Evolutionary conservation across 2,888 invertebrate species (phyloP).

Genomic region (Drosophila recens): DNA sequence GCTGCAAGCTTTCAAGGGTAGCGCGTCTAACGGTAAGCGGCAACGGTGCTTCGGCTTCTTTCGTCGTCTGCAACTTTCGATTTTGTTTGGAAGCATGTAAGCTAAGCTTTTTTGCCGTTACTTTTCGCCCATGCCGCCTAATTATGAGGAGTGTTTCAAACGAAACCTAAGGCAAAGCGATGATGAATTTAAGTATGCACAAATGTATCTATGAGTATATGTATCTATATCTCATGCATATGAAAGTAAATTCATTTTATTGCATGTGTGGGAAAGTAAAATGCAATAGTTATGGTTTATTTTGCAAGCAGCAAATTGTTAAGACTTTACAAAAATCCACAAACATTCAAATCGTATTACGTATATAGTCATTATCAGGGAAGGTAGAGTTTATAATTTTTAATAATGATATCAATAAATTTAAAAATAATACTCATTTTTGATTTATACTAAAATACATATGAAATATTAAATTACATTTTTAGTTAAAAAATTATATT

Average conservation of each 20-base stretch:
- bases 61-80: slow-evolving; percentile 68
- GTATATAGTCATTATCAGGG: background rate
- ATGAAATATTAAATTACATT: background rate
- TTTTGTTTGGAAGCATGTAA: slow-evolving; percentile 44
- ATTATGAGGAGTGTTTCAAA: slow-evolving; percentile 42
- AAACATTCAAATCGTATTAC: background rate
- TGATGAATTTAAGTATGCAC: slow-evolving; percentile 43
- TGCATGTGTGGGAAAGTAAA: slow-evolving; percentile 40
- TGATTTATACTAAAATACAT: background rate
- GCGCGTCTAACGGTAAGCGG: slow-evolving; percentile 55
- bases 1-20: slow-evolving; percentile 82
- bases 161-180: slow-evolving; percentile 31
- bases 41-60: too few relatives aligned
- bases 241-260: slow-evolving; percentile 33
- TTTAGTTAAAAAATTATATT: background rate
- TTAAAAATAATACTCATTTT: background rate
- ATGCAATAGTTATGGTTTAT: slow-evolving; percentile 64
- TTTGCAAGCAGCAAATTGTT: slow-evolving; percentile 62
- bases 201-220: too few relatives aligned
- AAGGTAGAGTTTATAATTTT: background rate
- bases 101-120: slow-evolving; percentile 51
- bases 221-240: slow-evolving; percentile 30
- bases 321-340: slow-evolving; percentile 8
- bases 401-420: background rate
- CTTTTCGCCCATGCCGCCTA: slow-evolving; percentile 32